Base-by-base conservation (phyloP, 2,888 invertebrate genomes). In the Drosophila tanythrix region DNA sequence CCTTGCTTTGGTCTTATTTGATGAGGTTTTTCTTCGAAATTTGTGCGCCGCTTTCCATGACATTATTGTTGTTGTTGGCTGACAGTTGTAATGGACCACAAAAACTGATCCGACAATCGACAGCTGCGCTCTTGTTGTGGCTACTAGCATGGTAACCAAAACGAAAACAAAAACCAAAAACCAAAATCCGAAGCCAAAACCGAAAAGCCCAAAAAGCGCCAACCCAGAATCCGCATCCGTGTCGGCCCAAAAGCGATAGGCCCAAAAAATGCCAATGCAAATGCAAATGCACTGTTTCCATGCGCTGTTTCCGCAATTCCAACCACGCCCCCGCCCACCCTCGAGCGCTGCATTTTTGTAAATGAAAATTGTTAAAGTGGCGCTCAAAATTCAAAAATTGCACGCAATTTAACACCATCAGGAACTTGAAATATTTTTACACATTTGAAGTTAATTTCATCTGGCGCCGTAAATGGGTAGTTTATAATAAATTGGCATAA, bases 51-150 rank as follows among this genome's bases (percentile, higher is more conserved):
- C 62, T 81, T 88, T 88, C 86, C 79, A 89, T 75, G 76, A 84
- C 64, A 64, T 82, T 83, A 51, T 71, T 77, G 73, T 43, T 66
- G 58, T 48, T 48, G 36, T 62, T 58, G 51, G 60, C 46, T 65
- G 82, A 61, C 69, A 71, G 74, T 76, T 83, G 87, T 88, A 87
- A 88, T 87, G 78, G 83, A 88, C 86, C 88, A 74, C 88, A 89
- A 89, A 89, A 83, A 81, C 50, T 50, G 33, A 53, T 40, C 29
- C 29, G 38, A 57, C 15, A 57, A 31, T 43, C 58, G 40, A 50
- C 58, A 40, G 40, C 56, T 25, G 40, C 40, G 58, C 62, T 63
- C 58, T 76, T 64, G 67, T 62, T 68, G 76, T 59, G 76, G 76
- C 67, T 66, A 36, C 55, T 62, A 48, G 38, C 40, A 63, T 31